Conservation (phyloP, 1,140 invertebrate species). For the Aphelenchoides avenae region DNA sequence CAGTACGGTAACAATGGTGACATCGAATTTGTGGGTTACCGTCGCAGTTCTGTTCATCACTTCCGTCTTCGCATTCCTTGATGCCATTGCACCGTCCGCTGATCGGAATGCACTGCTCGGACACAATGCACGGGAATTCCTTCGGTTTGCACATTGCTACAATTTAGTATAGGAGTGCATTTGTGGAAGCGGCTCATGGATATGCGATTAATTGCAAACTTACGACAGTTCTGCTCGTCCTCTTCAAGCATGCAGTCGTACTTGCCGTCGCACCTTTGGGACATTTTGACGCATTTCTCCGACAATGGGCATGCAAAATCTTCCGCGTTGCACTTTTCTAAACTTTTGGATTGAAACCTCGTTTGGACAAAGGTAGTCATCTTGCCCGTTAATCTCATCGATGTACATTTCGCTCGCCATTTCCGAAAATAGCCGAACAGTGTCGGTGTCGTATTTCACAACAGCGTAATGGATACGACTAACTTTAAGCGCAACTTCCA, state of each 20-base stretch:
- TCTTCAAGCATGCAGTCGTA: constrained; percentile 58
- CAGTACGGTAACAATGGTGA: background rate
- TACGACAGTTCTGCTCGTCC: constrained; percentile 59
- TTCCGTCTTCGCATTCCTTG: constrained; percentile 51
- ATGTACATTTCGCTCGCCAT: too few relatives aligned
- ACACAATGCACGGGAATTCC: constrained; percentile 54
- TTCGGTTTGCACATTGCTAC: constrained; percentile 51
- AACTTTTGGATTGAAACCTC: constrained; percentile 11
- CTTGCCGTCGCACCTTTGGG: constrained; percentile 51
- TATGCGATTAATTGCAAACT: constrained; percentile 9
- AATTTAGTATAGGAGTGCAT: constrained; percentile 14
- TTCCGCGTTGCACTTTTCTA: constrained; percentile 46
- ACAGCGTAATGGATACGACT: too few relatives aligned
- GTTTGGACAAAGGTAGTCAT: constrained; percentile 2
- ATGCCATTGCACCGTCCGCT: constrained; percentile 52
- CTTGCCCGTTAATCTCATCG: background rate
- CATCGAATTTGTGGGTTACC: constrained; percentile 21
- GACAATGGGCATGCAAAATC: constrained; percentile 55
- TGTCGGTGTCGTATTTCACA: too few relatives aligned
- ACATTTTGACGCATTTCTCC: constrained; percentile 47
- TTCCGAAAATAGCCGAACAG: too few relatives aligned
- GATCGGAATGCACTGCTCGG: constrained; percentile 55
- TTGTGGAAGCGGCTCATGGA: constrained; percentile 6
- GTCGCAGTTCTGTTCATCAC: constrained; percentile 55
- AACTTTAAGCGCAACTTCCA: too few relatives aligned